phyloP scores from a whole-genome alignment of 2,888 invertebrate species.

The Drosophila affinis region DNA sequence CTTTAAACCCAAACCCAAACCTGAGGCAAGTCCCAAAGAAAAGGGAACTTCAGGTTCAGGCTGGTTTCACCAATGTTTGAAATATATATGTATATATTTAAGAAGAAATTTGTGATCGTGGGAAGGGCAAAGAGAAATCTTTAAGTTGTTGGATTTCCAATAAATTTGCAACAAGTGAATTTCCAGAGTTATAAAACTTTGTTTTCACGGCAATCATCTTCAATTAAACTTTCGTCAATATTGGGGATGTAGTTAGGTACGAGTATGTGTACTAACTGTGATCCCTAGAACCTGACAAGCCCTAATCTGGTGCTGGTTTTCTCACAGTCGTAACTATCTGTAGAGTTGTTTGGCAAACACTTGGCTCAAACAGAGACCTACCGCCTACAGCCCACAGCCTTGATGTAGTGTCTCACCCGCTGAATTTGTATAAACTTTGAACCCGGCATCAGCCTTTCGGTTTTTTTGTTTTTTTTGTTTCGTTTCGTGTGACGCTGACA shows the following conservation, averaged over 20 bases:
- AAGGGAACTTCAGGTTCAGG: background rate
- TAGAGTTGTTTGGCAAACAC: conserved; percentile 18
- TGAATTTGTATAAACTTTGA: conserved; percentile 20
- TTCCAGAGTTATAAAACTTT: background rate
- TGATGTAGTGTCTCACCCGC: conserved; percentile 3
- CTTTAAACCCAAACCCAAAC: conserved; percentile 2
- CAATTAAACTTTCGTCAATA: background rate
- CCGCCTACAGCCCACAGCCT: background rate
- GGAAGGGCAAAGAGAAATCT: background rate
- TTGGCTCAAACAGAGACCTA: conserved; percentile 16
- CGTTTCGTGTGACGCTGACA: background rate
- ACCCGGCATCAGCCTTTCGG: too few species aligned
- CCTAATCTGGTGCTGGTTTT: conserved; percentile 3
- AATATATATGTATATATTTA: background rate
- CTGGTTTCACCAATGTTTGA: background rate
- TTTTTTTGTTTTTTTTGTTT: too few species aligned
- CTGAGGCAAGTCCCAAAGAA: background rate
- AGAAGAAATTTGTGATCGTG: background rate
- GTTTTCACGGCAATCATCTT: background rate
- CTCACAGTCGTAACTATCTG: conserved; percentile 7
- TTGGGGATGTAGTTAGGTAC: background rate
- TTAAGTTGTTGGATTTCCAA: background rate
- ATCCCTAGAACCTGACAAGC: conserved; percentile 18
- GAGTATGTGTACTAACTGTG: background rate
- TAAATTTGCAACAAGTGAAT: background rate